Percentiles rank a stretch among this genome's conserved stretches.
These are phyloP conservation scores for Pitta sordida DNA, from an alignment of 2,113 vertebrate genomes.

Conservation along the genomic window DNA sequence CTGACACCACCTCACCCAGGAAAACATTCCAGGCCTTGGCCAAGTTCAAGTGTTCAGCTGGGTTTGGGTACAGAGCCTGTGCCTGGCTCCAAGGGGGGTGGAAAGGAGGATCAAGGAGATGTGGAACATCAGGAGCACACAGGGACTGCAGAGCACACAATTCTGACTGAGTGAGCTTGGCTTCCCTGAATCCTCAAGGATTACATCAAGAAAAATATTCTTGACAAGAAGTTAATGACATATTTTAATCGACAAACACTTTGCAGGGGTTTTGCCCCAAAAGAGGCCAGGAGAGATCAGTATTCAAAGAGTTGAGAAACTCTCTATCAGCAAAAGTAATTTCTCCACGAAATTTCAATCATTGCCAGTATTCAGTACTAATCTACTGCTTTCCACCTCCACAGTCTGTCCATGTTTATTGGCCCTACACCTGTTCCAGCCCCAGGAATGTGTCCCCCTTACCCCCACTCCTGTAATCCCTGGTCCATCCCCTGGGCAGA, in stretches of 20 bases:
- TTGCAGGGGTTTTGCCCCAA: not conserved
- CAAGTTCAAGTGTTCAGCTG: not conserved
- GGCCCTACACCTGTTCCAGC: not conserved
- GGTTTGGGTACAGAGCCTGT: not conserved
- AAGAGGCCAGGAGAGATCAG: not conserved
- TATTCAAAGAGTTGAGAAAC: not conserved
- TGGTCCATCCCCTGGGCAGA: not conserved
- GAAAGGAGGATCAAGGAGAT: not conserved
- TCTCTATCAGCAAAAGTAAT: not conserved
- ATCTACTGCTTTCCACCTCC: not conserved
- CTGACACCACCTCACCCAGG: not conserved
- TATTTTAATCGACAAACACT: not conserved
- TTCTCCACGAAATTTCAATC: not conserved
- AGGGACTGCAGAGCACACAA: not conserved
- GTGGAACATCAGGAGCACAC: not conserved
- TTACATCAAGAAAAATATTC: not conserved
- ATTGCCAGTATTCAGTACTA: not conserved
- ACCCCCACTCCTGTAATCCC: not conserved
- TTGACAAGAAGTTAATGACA: not conserved
- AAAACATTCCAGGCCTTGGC: rapidly evolving
- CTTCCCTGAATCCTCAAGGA: not conserved
- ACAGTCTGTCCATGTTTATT: not conserved
- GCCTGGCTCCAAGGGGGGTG: not conserved
- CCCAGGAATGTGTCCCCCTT: not conserved
- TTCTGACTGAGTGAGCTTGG: not conserved